These are phyloP conservation scores for Caenorhabditis uteleia DNA, from an alignment of 2,888 invertebrate species.

Conservation along the genomic window DNA sequence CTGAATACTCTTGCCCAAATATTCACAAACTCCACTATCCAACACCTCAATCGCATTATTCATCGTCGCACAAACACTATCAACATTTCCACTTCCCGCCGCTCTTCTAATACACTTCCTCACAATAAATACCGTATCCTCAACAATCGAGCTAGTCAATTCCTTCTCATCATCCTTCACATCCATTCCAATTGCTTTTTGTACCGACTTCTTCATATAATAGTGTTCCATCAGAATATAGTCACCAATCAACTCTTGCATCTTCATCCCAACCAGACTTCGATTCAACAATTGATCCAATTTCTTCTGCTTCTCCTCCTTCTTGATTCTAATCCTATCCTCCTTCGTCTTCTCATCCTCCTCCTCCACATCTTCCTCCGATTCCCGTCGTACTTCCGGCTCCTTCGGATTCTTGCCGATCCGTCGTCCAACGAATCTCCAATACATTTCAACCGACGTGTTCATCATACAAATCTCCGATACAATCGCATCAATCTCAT, in stretches of 20 bases:
- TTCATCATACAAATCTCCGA: conserved; percentile 90
- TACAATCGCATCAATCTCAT: conserved; percentile 84
- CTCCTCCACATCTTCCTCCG: neutral
- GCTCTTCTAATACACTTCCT: conserved; percentile 92
- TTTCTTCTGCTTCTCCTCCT: conserved; percentile 57
- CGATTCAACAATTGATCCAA: conserved; percentile 63
- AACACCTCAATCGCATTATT: conserved; percentile 88
- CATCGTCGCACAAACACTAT: conserved; percentile 88
- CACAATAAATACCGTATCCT: conserved; percentile 95
- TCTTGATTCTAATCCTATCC: conserved; percentile 2
- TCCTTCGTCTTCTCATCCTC: neutral
- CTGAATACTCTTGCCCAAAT: conserved; percentile 73
- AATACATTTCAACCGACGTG: conserved; percentile 87
- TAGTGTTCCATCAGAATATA: conserved; percentile 91
- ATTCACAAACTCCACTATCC: conserved; percentile 83
- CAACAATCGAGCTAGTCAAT: conserved; percentile 82
- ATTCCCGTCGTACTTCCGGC: neutral
- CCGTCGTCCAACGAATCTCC: conserved; percentile 83
- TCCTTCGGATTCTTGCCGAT: conserved; percentile 70
- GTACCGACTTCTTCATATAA: conserved; percentile 91
- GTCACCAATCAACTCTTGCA: conserved; percentile 77
- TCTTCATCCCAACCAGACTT: conserved; percentile 60
- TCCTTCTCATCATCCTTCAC: conserved; percentile 75
- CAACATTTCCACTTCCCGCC: conserved; percentile 87
- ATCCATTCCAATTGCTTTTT: conserved; percentile 86